phyloP scores from a whole-genome alignment of 1,140 invertebrate genomes.

The Grapholita molesta region DNA sequence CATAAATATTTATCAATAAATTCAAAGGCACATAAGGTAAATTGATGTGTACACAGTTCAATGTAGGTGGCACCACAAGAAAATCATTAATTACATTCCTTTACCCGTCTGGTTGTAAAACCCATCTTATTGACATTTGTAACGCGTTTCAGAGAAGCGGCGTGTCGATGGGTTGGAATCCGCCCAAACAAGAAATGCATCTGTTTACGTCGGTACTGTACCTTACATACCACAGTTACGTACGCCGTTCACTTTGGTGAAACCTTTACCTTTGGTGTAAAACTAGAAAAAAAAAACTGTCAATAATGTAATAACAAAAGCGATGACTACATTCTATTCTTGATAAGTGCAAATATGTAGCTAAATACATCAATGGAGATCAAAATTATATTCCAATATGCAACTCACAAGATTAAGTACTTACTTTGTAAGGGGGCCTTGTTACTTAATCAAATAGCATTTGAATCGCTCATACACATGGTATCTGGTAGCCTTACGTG shows the following conservation, averaged over 20 bases:
- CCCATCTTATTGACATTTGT: conserved; percentile 2
- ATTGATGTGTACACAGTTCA: neutral
- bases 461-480: neutral
- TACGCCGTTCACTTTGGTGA: neutral
- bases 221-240: neutral
- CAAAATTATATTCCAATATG: too few species aligned
- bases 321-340: neutral
- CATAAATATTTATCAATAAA: too few species aligned
- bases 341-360: neutral
- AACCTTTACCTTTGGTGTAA: neutral
- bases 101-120: neutral
- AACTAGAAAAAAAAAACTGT: neutral
- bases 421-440: neutral
- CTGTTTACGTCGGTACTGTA: neutral
- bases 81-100: conserved; percentile 7
- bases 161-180: neutral
- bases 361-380: neutral
- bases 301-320: neutral
- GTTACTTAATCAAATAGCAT: neutral
- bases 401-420: too few species aligned
- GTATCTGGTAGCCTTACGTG: conserved; percentile 10
- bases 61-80: neutral
- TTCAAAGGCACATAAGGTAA: too few species aligned
- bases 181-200: neutral
- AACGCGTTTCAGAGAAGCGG: conserved; percentile 2